Evolutionary conservation across 2,888 invertebrate genomes (phyloP).

Genomic region (Suillia variegata): DNA sequence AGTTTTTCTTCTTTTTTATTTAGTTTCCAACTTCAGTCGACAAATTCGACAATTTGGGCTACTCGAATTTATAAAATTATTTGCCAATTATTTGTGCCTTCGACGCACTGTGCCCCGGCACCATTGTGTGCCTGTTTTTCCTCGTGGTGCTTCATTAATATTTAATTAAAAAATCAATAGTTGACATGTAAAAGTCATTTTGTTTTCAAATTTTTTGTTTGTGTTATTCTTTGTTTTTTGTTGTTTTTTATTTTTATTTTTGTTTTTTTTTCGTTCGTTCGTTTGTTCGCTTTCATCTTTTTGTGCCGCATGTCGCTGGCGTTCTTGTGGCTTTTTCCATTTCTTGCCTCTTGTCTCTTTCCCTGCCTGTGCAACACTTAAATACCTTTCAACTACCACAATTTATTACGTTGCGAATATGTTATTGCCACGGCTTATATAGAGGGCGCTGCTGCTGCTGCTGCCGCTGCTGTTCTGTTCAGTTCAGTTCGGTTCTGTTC

Average conservation of each 20-base stretch:
- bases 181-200: slow-evolving; percentile 47
- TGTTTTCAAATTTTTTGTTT: slow-evolving; percentile 26
- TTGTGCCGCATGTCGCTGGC: background rate
- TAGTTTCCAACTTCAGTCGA: no score
- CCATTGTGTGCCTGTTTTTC: slow-evolving; percentile 32
- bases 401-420: no score
- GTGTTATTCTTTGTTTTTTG: slow-evolving; percentile 18
- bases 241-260: slow-evolving; percentile 12
- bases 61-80: background rate
- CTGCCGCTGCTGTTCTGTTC: no score
- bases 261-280: slow-evolving; percentile 20
- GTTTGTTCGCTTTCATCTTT: no score
- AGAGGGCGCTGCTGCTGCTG: no score
- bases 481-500: no score
- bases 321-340: background rate
- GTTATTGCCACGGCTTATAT: no score
- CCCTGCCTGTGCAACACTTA: no score
- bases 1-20: no score
- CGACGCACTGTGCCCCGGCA: background rate
- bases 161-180: slow-evolving; percentile 56
- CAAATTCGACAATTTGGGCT: no score
- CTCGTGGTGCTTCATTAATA: slow-evolving; percentile 55
- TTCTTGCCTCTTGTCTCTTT: no score
- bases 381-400: no score
- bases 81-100: background rate